Base-by-base conservation (phyloP, 2,797 vertebrate species). In the Gymnothorax javanicus region DNA sequence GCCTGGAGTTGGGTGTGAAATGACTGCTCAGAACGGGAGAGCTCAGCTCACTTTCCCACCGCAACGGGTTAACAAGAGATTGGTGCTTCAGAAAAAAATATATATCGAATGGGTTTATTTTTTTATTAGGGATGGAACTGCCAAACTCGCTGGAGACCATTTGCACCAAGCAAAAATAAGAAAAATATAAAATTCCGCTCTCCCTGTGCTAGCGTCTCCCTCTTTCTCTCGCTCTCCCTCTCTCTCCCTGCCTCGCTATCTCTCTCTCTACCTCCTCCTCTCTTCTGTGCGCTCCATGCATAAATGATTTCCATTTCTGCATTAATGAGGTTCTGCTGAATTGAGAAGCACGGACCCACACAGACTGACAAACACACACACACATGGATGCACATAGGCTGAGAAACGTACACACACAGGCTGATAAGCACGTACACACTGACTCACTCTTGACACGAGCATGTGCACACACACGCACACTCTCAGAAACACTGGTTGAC, bases 251-350 rank as follows among this genome's bases (percentile, higher is more conserved):
- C 93, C 93, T 92, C 92, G 90, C 92, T 94, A 92, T 93, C 94
- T 94, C 94, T 92, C 93, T 92, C 90, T 91, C 92, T 94, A 91
- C 92, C 90, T 93, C 94, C 92, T 92, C 90, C 92, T 94, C 93
- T 93, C 94, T 94, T 93, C 92, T 93, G 93, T 93, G 91, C 93
- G 90, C 94, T 93, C 94, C 89, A 93, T 93, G 94, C 95, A 94
- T 95, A 96, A 95, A 96, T 95, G 94, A 95, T 96, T 96, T 95
- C 94, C 96, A 96, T 96, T 96, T 95, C 94, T 96, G 95, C 96
- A 96, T 97, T 97, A 97, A 97, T 97, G 96, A 96, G 96, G 94
- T 96, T 97, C 95, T 94, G 94, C 95, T 96, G 94, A 96, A 95
- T 95, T 93, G 93, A 96, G 94, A 94, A 95, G 93, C 94, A 93